phyloP scores from a whole-genome alignment of 1,140 invertebrate species.

The Drosophila serrata region DNA sequence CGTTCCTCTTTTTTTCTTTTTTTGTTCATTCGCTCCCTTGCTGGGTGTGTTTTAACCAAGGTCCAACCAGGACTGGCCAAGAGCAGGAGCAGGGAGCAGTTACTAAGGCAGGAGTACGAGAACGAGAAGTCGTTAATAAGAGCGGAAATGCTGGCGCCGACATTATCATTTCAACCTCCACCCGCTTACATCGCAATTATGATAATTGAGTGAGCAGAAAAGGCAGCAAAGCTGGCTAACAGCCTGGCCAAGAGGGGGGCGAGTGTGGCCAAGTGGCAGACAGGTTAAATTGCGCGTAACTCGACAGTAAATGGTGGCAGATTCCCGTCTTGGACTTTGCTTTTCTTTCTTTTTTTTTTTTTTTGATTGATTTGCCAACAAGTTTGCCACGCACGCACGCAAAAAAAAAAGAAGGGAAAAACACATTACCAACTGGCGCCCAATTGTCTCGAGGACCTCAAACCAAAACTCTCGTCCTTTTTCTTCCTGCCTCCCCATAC shows the following conservation, averaged over 20 bases:
- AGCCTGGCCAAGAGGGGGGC: slow-evolving; percentile 18
- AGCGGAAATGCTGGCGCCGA: slow-evolving; percentile 81
- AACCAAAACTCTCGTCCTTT: slow-evolving; percentile 44
- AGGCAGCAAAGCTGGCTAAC: background rate
- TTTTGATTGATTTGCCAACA: slow-evolving; percentile 70
- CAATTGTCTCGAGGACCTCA: slow-evolving; percentile 58
- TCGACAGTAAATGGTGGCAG: slow-evolving; percentile 47
- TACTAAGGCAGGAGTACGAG: background rate
- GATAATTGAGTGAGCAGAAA: slow-evolving; percentile 70
- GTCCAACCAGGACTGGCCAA: slow-evolving; percentile 19
- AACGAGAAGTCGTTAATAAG: slow-evolving; percentile 67
- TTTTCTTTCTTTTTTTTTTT: slow-evolving; percentile 1
- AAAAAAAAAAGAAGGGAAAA: background rate
- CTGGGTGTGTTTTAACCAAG: slow-evolving; percentile 60
- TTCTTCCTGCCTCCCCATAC: background rate
- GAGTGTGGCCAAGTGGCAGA: slow-evolving; percentile 54
- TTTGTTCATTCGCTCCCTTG: too few species aligned
- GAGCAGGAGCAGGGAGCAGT: background rate
- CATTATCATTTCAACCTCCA: slow-evolving; percentile 73
- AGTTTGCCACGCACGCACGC: slow-evolving; percentile 29
- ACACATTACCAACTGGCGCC: slow-evolving; percentile 57
- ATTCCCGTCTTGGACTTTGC: slow-evolving; percentile 27
- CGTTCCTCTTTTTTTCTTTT: slow-evolving; percentile 7
- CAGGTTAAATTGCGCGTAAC: slow-evolving; percentile 80
- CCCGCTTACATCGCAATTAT: slow-evolving; percentile 65